Conservation (phyloP, 2,113 vertebrate species). For the Eonycteris spelaea region DNA sequence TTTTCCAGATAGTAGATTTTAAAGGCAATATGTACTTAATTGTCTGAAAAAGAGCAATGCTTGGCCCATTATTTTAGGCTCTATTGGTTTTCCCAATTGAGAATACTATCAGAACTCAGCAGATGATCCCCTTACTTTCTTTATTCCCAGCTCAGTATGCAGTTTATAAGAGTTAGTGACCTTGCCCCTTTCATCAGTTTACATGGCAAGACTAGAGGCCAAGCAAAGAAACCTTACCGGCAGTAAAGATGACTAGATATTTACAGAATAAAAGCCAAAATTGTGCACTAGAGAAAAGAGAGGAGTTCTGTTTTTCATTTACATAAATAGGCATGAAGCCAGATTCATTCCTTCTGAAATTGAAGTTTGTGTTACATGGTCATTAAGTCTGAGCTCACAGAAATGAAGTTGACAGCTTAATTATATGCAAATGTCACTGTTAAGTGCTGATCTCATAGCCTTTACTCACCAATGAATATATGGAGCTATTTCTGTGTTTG, state of each 20-base stretch:
- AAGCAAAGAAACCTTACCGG: background rate
- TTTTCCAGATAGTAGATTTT: background rate
- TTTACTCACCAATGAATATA: background rate
- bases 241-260: background rate
- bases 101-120: background rate
- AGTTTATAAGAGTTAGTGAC: background rate
- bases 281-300: background rate
- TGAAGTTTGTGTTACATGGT: slow-evolving; percentile 29
- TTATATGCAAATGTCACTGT: slow-evolving; percentile 31
- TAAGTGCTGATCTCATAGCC: background rate
- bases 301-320: slow-evolving; percentile 24
- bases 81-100: background rate
- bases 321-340: background rate
- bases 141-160: background rate
- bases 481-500: slow-evolving; percentile 37
- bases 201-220: background rate
- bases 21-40: background rate
- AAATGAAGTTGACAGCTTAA: slow-evolving; percentile 50
- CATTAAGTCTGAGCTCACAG: slow-evolving; percentile 48
- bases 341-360: slow-evolving; percentile 55
- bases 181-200: background rate
- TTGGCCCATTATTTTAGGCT: background rate
- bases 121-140: background rate
- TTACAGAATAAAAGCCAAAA: slow-evolving; percentile 24
- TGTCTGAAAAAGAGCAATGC: background rate